These are phyloP conservation scores for Petrocephalus microphthalmus DNA, from an alignment of 2,113 vertebrate genomes.

Conservation along the genomic window DNA sequence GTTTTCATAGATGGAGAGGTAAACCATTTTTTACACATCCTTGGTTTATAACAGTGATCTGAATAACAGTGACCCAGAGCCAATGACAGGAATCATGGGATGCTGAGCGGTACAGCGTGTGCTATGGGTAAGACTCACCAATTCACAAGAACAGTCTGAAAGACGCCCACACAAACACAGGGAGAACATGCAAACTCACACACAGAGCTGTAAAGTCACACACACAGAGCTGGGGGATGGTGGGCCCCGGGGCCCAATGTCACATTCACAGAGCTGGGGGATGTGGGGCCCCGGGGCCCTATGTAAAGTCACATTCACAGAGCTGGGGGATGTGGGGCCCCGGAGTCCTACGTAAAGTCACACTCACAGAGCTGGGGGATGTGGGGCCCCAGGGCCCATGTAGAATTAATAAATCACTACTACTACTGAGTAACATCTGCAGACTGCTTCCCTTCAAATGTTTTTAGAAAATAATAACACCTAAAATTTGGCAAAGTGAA, in stretches of 20 bases:
- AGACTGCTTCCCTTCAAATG: neutral
- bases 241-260: neutral
- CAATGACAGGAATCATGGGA: neutral
- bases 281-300: neutral
- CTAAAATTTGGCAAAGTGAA: neutral
- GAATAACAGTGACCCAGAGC: neutral
- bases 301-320: neutral
- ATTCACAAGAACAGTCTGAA: neutral
- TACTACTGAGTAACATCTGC: neutral
- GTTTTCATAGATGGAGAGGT: neutral
- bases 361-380: neutral
- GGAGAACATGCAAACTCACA: conserved; percentile 1
- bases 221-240: neutral
- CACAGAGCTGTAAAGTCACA: neutral
- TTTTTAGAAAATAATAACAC: neutral
- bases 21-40: neutral
- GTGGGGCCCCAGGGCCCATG: neutral
- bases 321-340: neutral
- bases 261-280: neutral
- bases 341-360: neutral
- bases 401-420: neutral
- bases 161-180: neutral
- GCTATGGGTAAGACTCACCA: neutral
- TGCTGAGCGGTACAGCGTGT: neutral
- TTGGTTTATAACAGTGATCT: neutral